Evolutionary conservation across 2,113 vertebrate species (phyloP).

Genomic region (Trogon surrucura): DNA sequence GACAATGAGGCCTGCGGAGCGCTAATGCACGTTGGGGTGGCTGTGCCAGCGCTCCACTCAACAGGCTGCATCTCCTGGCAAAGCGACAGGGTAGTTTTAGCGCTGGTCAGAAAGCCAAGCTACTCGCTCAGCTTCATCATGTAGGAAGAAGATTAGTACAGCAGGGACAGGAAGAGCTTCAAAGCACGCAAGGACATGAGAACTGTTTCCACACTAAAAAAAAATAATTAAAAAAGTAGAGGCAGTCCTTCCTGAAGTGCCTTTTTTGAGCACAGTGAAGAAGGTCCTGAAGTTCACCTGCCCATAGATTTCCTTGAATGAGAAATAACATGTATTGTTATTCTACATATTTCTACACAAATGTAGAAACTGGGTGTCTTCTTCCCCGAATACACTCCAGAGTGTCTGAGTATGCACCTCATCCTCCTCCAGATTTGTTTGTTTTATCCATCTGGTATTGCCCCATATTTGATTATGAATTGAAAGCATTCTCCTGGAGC

Average conservation of each 20-base stretch:
- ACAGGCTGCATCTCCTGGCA: constrained; percentile 20
- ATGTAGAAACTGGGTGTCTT: constrained; percentile 16
- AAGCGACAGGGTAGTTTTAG: neutral
- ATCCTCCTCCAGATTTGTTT: constrained; percentile 58
- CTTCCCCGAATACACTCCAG: constrained; percentile 51
- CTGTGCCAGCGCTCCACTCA: constrained; percentile 30
- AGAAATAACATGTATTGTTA: neutral
- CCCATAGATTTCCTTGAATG: constrained; percentile 31
- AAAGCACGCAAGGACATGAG: neutral
- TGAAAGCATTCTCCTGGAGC: constrained; percentile 56
- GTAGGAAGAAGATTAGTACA: neutral
- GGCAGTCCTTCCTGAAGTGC: neutral
- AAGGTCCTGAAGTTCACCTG: constrained; percentile 40
- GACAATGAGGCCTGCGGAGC: neutral
- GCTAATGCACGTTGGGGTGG: neutral
- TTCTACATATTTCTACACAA: no score
- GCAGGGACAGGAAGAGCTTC: neutral
- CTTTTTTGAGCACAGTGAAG: neutral
- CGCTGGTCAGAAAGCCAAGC: constrained; percentile 5
- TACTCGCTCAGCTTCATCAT: neutral
- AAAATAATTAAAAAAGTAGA: no score
- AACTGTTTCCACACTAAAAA: neutral
- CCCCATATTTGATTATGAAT: constrained; percentile 68
- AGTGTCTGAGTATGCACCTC: constrained; percentile 42
- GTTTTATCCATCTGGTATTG: constrained; percentile 69